These are phyloP conservation scores for Capricornis sumatraensis DNA, from an alignment of 2,113 vertebrate species.

Conservation along the genomic window DNA sequence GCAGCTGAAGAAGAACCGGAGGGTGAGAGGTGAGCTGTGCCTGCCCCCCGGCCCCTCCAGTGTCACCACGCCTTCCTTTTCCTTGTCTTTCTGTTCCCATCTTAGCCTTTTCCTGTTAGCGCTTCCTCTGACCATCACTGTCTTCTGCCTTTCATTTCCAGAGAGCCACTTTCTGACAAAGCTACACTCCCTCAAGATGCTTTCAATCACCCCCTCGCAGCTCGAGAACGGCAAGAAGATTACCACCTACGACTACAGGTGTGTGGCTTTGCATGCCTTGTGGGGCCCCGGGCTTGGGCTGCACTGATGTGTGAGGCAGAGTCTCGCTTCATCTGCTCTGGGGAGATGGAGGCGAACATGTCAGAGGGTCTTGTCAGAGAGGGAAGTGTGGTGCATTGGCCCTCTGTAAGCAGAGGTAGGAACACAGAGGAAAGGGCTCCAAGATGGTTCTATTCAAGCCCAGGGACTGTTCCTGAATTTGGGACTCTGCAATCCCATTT, in stretches of 20 bases:
- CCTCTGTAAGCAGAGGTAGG: neutral
- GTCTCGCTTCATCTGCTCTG: neutral
- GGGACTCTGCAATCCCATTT: neutral
- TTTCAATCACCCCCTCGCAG: conserved; percentile 90
- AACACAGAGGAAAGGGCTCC: neutral
- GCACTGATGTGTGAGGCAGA: neutral
- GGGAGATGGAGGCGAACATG: neutral
- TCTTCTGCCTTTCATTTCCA: conserved; percentile 57
- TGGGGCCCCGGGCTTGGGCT: neutral
- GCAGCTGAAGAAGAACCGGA: conserved; percentile 85
- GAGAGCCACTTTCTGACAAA: conserved; percentile 86
- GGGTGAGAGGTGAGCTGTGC: conserved; percentile 81
- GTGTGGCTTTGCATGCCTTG: neutral
- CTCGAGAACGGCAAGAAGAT: conserved; percentile 88
- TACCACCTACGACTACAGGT: conserved; percentile 90
- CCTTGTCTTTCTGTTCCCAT: too few relatives aligned
- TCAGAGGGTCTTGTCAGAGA: neutral
- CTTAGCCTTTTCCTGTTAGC: neutral
- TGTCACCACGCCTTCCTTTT: neutral
- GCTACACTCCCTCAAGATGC: conserved; percentile 85
- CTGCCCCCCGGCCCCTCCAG: neutral
- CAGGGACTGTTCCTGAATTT: neutral
- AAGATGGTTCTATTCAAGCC: neutral
- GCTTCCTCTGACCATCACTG: neutral
- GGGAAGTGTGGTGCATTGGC: fast-evolving